Evolutionary conservation across 2,113 vertebrate genomes (phyloP).

Genomic region (Triplophysa dalaica): DNA sequence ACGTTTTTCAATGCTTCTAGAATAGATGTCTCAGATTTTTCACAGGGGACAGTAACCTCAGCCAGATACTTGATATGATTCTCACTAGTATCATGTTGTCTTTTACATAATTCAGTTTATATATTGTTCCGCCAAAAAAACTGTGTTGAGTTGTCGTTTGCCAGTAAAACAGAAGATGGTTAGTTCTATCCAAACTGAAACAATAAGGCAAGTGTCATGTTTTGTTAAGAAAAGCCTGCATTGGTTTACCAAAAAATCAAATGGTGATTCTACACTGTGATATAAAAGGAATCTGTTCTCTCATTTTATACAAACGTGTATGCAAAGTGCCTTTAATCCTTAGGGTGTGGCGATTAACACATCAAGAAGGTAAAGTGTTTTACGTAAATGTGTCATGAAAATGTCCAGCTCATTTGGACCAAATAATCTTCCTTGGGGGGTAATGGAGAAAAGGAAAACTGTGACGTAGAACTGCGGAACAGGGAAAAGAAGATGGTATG

Average conservation of each 20-base stretch:
- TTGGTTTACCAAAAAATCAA: neutral
- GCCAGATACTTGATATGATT: neutral
- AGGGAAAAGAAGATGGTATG: constrained; percentile 31
- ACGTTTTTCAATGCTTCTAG: neutral
- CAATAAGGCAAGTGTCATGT: neutral
- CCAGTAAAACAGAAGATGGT: neutral
- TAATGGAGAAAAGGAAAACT: constrained; percentile 37
- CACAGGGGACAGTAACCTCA: neutral
- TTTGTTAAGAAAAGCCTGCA: neutral
- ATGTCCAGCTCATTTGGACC: constrained; percentile 18
- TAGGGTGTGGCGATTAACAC: constrained; percentile 17
- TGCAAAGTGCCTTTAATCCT: constrained; percentile 10
- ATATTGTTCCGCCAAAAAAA: neutral
- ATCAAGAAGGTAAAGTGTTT: constrained; percentile 46
- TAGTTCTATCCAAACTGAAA: neutral
- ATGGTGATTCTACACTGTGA: neutral
- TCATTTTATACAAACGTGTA: neutral
- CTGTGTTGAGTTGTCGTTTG: neutral
- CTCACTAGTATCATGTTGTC: neutral
- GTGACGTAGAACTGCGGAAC: constrained; percentile 45
- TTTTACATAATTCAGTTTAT: neutral
- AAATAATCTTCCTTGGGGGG: constrained; percentile 18
- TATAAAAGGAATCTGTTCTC: neutral
- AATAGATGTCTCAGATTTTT: neutral
- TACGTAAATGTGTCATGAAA: constrained; percentile 37